These are phyloP conservation scores for Melikaiella ostensackeni DNA, from an alignment of 2,888 invertebrate genomes.

Conservation along the genomic window DNA sequence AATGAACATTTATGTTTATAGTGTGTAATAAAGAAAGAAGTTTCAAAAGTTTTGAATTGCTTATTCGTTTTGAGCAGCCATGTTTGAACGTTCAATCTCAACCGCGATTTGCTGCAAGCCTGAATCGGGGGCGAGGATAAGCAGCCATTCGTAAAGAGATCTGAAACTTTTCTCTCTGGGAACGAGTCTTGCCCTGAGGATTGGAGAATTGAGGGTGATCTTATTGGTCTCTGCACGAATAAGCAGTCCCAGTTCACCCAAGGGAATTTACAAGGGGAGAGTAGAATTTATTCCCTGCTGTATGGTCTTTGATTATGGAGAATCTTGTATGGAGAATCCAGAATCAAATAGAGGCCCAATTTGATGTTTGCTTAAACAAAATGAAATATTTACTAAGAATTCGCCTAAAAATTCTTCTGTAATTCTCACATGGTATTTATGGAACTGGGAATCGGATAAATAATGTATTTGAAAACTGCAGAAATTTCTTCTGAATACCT, in stretches of 20 bases:
- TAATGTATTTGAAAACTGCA: too few species aligned
- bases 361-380: not conserved
- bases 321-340: constrained; percentile 39
- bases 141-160: constrained; percentile 57
- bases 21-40: too few species aligned
- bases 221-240: constrained; percentile 68
- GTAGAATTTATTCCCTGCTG: constrained; percentile 59
- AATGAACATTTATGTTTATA: too few species aligned
- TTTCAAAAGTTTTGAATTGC: not conserved
- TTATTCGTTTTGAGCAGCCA: constrained; percentile 35
- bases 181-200: constrained; percentile 54
- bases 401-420: too few species aligned
- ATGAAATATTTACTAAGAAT: not conserved
- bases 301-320: constrained; percentile 61
- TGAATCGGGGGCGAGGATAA: constrained; percentile 42
- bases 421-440: too few species aligned
- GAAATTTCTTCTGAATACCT: too few species aligned
- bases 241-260: constrained; percentile 61
- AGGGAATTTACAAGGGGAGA: constrained; percentile 55
- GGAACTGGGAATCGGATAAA: too few species aligned
- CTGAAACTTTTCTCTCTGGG: constrained; percentile 58
- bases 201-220: constrained; percentile 59
- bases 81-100: constrained; percentile 17
- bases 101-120: constrained; percentile 34
- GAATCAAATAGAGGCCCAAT: not conserved